A percentile compares a stretch with the other conserved stretches of the same genome.
These are phyloP conservation scores for Artemisiospiza belli DNA, from an alignment of 2,113 vertebrate genomes.

Conservation along the genomic window DNA sequence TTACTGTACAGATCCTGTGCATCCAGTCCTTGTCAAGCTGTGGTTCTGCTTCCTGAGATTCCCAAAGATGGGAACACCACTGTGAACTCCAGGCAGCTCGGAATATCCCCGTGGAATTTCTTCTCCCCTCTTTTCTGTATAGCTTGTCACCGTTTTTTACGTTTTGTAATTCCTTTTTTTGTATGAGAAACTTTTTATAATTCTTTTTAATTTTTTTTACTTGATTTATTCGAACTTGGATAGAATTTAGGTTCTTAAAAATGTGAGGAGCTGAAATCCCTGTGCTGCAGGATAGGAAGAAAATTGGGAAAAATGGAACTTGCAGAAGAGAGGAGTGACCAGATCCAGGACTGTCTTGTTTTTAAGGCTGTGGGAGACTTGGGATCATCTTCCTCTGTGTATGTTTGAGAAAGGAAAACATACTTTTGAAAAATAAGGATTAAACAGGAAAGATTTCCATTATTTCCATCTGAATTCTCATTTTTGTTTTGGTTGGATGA, in stretches of 20 bases:
- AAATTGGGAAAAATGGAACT: not conserved
- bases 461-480: not conserved
- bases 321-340: not conserved
- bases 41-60: not conserved
- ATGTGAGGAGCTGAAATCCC: not conserved
- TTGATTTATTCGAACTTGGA: not conserved
- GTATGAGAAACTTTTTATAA: not conserved
- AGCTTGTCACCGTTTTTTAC: not conserved
- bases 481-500: not conserved
- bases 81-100: not conserved
- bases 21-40: not conserved
- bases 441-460: not conserved
- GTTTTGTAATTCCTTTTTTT: not conserved
- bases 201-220: not conserved
- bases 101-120: not conserved
- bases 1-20: not conserved
- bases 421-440: slow-evolving; percentile 18
- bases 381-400: not conserved
- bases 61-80: not conserved
- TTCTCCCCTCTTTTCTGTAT: not conserved
- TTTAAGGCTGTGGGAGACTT: not conserved
- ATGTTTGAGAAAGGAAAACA: not conserved
- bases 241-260: not conserved
- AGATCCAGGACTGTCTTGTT: not conserved
- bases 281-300: not conserved